phyloP scores from a whole-genome alignment of 1,140 invertebrate species.

The Bombus breviceps region DNA sequence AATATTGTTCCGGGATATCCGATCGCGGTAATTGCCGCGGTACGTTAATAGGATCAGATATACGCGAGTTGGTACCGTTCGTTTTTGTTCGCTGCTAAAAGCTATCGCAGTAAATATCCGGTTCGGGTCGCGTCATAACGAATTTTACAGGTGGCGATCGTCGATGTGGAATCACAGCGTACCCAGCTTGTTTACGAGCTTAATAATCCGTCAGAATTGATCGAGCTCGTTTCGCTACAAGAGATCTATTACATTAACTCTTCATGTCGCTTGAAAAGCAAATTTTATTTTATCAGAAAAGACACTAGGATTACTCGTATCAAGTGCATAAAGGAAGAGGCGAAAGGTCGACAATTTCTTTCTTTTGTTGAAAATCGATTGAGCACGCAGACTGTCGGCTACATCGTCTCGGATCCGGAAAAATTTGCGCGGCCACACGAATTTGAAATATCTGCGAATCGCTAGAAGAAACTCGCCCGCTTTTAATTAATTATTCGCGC shows the following conservation, averaged over 20 bases:
- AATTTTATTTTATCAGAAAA: neutral
- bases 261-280: neutral
- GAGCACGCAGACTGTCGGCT: no score
- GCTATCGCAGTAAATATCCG: conserved; percentile 36
- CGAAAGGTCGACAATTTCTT: neutral
- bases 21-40: conserved; percentile 38
- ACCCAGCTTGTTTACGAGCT: neutral
- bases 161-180: neutral
- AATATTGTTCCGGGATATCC: conserved; percentile 12
- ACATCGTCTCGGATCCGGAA: neutral
- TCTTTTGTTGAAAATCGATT: no score
- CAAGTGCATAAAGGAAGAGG: no score
- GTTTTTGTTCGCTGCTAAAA: conserved; percentile 17
- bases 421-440: neutral
- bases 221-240: neutral
- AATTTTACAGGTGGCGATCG: conserved; percentile 22
- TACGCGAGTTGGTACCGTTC: conserved; percentile 7
- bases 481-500: conserved; percentile 42
- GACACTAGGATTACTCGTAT: neutral
- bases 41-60: conserved; percentile 30
- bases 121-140: neutral
- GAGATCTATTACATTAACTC: neutral
- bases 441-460: conserved; percentile 8
- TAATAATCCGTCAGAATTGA: conserved; percentile 10
- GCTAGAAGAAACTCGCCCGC: neutral